Evolutionary conservation across 2,113 vertebrate species (phyloP).

Genomic region (Leiothrix lutea): DNA sequence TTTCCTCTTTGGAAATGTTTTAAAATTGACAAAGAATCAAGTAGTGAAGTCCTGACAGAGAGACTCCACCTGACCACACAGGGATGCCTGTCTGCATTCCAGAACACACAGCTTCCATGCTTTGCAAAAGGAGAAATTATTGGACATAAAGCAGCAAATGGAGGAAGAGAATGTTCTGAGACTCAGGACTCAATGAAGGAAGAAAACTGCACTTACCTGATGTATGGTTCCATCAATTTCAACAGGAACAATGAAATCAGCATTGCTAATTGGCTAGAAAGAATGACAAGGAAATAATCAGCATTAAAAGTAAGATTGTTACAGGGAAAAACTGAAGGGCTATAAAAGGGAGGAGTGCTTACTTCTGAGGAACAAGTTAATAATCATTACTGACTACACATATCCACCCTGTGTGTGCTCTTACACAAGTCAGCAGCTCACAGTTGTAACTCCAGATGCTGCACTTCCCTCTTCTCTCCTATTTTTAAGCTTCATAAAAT

Average conservation of each 20-base stretch:
- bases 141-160: not conserved
- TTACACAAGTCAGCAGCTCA: not conserved
- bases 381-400: not conserved
- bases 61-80: not conserved
- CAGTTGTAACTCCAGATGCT: not conserved
- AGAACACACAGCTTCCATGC: not conserved
- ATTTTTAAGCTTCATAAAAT: not conserved
- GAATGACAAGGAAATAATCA: constrained; percentile 43
- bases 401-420: not conserved
- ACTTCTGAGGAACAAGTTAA: not conserved
- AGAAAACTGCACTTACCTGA: constrained; percentile 80
- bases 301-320: not conserved
- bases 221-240: constrained; percentile 98
- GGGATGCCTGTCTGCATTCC: not conserved
- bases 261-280: constrained; percentile 94
- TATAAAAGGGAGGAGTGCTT: not conserved
- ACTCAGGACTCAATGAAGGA: not conserved
- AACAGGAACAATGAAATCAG: constrained; percentile 98
- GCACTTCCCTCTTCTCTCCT: not conserved
- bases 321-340: not conserved
- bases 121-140: not conserved
- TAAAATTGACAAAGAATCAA: not conserved
- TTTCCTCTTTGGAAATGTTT: not conserved
- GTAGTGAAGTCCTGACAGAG: not conserved
- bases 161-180: not conserved